A percentile compares a stretch with the other conserved stretches of the same genome.
Evolutionary conservation across 2,113 vertebrate species (phyloP).

Genomic region (Apodemus sylvaticus): DNA sequence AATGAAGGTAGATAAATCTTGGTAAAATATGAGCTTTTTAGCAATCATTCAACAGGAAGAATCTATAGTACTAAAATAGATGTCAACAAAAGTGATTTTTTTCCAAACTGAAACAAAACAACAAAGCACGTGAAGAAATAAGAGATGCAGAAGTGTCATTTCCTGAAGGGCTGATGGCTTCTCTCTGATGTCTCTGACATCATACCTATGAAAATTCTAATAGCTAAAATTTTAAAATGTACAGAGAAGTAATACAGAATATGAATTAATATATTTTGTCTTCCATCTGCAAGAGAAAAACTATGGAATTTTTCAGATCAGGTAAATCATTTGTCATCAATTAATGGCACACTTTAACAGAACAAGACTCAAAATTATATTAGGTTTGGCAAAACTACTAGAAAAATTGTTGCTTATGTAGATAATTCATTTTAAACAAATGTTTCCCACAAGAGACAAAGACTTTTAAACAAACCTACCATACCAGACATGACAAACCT

Average conservation of each 20-base stretch:
- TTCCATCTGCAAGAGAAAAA: background rate
- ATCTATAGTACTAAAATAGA: background rate
- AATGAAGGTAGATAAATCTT: background rate
- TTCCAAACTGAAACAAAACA: background rate
- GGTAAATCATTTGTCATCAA: background rate
- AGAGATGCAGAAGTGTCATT: background rate
- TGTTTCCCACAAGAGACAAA: background rate
- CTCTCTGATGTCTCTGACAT: background rate
- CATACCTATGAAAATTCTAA: background rate
- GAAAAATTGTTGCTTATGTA: background rate
- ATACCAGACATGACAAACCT: background rate
- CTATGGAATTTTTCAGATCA: background rate
- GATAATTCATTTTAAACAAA: background rate
- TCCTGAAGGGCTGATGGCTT: background rate
- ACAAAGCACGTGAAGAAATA: background rate
- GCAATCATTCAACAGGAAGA: background rate
- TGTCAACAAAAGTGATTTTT: background rate
- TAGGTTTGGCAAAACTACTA: background rate
- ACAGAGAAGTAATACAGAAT: fast-evolving
- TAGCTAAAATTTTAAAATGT: background rate
- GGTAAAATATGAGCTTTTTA: background rate
- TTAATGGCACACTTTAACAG: background rate
- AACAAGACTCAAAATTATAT: background rate
- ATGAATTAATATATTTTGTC: background rate
- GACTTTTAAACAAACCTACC: background rate